Percentiles rank a stretch among this genome's conserved stretches.
These are phyloP conservation scores for Macrostomum lignano DNA, from an alignment of 1,140 invertebrate species.

Conservation along the genomic window DNA sequence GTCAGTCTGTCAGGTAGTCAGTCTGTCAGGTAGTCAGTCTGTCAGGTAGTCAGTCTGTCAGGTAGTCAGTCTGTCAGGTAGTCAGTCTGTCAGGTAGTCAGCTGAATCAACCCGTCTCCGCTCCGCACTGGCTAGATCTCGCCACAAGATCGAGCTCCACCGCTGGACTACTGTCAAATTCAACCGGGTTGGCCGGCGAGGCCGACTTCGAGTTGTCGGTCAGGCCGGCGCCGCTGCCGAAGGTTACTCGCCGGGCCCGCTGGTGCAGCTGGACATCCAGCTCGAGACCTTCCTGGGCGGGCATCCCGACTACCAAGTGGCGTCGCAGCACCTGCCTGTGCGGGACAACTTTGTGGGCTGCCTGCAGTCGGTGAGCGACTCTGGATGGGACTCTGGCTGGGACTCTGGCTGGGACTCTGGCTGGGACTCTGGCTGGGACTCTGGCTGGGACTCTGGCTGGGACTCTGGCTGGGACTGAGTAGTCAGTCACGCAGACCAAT, in stretches of 20 bases:
- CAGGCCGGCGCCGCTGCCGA: constrained; percentile 36
- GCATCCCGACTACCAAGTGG: constrained; percentile 42
- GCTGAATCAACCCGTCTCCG: neutral
- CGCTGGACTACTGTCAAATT: constrained; percentile 57
- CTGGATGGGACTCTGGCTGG: too few species aligned
- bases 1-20: too few species aligned
- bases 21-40: too few species aligned
- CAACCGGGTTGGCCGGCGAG: constrained; percentile 54
- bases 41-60: too few species aligned
- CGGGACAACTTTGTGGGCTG: too few species aligned
- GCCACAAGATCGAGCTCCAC: constrained; percentile 39
- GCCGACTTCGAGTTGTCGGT: constrained; percentile 47
- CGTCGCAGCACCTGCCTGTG: constrained; percentile 45
- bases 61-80: neutral
- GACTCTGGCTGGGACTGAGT: too few species aligned
- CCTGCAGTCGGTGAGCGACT: too few species aligned
- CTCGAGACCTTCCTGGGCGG: constrained; percentile 65
- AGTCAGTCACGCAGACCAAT: too few species aligned
- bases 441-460: too few species aligned
- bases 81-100: neutral
- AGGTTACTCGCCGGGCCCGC: constrained; percentile 44
- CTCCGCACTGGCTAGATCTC: constrained; percentile 34
- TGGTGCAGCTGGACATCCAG: constrained; percentile 48
- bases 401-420: too few species aligned
- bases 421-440: too few species aligned